Conservation (phyloP, 2,888 invertebrate species). For the Chirona hameri region DNA sequence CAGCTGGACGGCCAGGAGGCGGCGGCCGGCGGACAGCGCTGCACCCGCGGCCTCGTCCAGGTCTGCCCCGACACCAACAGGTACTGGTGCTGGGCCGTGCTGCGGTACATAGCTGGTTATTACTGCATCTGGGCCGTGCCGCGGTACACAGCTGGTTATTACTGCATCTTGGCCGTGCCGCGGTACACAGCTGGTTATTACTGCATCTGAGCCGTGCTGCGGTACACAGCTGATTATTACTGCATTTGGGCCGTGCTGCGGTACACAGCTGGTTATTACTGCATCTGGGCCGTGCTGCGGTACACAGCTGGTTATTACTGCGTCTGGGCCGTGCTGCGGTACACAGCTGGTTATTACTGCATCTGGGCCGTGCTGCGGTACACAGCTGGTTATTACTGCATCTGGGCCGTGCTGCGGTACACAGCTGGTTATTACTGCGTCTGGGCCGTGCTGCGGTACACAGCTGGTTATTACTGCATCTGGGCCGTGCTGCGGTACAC, state of each 20-base stretch:
- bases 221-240: too few species aligned
- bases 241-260: too few species aligned
- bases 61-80: slow-evolving; percentile 37
- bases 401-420: too few species aligned
- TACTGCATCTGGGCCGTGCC: too few species aligned
- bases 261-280: neutral
- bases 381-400: neutral
- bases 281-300: too few species aligned
- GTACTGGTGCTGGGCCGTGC: neutral
- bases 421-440: neutral
- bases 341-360: neutral
- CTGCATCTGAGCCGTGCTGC: too few species aligned
- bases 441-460: too few species aligned
- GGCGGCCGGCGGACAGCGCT: slow-evolving; percentile 34
- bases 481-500: too few species aligned
- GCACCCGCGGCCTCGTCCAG: slow-evolving; percentile 38
- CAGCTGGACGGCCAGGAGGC: slow-evolving; percentile 37
- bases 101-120: too few species aligned
- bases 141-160: neutral
- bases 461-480: neutral
- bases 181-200: neutral
- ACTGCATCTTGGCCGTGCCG: too few species aligned
- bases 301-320: neutral
- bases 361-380: too few species aligned
- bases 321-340: too few species aligned